Evolutionary conservation across 2,113 vertebrate genomes (phyloP), one percentile per base, ranked within the genome.

Genomic region (Athene cunicularia): DNA sequence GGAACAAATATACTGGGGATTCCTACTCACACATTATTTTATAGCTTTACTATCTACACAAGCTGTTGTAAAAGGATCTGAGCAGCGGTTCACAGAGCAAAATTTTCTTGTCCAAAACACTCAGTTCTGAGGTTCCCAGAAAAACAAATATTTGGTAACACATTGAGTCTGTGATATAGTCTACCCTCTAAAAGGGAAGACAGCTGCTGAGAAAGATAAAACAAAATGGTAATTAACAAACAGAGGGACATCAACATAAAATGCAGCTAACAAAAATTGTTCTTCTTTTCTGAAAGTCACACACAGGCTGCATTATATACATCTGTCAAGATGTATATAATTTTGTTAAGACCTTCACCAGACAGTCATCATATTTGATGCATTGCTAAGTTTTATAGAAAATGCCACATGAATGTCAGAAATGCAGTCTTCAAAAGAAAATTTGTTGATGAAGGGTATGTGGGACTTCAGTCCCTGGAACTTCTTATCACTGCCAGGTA

Each of bases 91-190:
- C 49, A 70, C 28, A 39, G 24, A 74, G 39, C 88, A 95, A 97
- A 86, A 74, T 45, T 58, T 92, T 85, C 45, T 82, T 62, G 76
- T 89, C 81, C 93, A 74, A 88, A 97, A 76, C 58, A 47, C 22
- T 82, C 55, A 33, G 33, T 89, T 90, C 68, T 80, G 66, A 88
- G 76, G 49, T 94, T 96, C 66, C 66, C 88, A 72, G 81, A 90
- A 95, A 96, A 97, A 67, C 39, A 97, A 96, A 89, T 96, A 97
- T 93, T 96, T 95, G 77, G 39, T 87, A 92, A 92, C 32, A 90
- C 37, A 86, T 37, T 70, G 60, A 70, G 17, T 70, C 62, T 90
- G 47, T 90, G 91, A 93, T 89, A 81, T 27, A 58, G 81, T 72
- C 60, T 80, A 68, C 32, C 26, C 43, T 90, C 59, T 93, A 71